Base-by-base conservation (phyloP, 2,113 vertebrate species). In the Chaetodon auriga region DNA sequence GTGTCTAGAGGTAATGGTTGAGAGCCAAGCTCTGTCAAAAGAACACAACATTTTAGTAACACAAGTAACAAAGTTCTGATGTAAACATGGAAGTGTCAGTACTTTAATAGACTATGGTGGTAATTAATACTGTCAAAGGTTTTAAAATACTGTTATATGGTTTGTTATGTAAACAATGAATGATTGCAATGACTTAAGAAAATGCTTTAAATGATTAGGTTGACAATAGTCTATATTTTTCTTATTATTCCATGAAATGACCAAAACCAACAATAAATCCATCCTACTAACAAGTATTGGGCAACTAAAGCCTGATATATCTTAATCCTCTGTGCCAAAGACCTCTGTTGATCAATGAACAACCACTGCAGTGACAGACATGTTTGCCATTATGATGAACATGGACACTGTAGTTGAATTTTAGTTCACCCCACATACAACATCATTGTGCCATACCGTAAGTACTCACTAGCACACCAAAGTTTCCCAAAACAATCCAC, bases 1-100 rank as follows among this genome's bases (percentile, higher is more conserved):
- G 93, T 68, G 6, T 93, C 85, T n/a, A 94, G 72, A 19, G 91
- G 87, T 0, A 88, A 49, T 2, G 74, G 19, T 4, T 73, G 43
- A 53, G 25, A 41, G 9, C 87, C 86, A 15, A 3, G 35, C 13
- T 90, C 92, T 93, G 70, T 16, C 18, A 49, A 49, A 74, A 53
- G 57, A 36, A 61, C 5, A 55, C 14, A 68, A 18, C 6, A 45
- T 43, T 23, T 38, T n/a, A n/a, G n/a, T n/a, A n/a, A n/a, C n/a
- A n/a, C n/a, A n/a, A n/a, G n/a, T n/a, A n/a, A n/a, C n/a, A n/a
- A 23, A 23, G 41, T n/a, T 43, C 61, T n/a, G n/a, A n/a, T n/a
- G n/a, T 23, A 55, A 23, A 63, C n/a, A 48, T 35, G 65, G 25
- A 49, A n/a, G 15, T 54, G 6, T 58, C 16, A 36, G 18, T 5